Base-by-base conservation (phyloP, 2,113 vertebrate genomes). In the Triplophysa tibetana region DNA sequence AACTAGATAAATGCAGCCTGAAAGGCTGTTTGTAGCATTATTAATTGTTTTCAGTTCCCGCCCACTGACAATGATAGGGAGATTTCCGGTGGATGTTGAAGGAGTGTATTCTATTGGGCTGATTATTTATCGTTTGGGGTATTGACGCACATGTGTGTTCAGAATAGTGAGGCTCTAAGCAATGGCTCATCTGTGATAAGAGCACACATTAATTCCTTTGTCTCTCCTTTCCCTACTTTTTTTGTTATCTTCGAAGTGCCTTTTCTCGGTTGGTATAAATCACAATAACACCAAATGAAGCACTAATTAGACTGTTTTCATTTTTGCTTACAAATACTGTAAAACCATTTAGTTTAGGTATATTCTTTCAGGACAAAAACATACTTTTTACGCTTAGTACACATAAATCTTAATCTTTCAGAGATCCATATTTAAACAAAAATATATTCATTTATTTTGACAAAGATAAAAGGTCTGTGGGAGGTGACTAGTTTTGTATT, bases 61-160 rank as follows among this genome's bases (percentile, higher is more conserved):
- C 70, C 70, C 70, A 38, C 19, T 72, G 52, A 75, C 62, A 62
- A 75, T 75, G 56, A 61, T 62, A 73, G 38, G 58, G 72, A 75
- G 38, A 75, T 62, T 60, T 75, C 21, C n/a, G 24, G 72, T 75
- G 72, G 58, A 75, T 62, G 56, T 75, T 75, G 72, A 45, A 52
- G 54, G 50, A 72, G 70, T 58, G 52, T 58, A 58, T 72, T 72
- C 72, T 60, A 26, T 75, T 75, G 72, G 58, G 24, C 58, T 75
- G 72, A 75, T 75, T 75, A 75, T 75, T 75, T 75, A 75, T 75
- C 62, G 72, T 75, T 75, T 75, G 58, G 3, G 38, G n/a, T 75
- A 75, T 75, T 45, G 56, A 43, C 16, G 72, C n/a, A 29, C 56
- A 62, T 62, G 72, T 75, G 72, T 75, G 72, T 75, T 75, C 33